Evolutionary conservation across 35 echinoderm and acorn worm genomes (phyloP).

Genomic region (Eucidaris tribuloides): DNA sequence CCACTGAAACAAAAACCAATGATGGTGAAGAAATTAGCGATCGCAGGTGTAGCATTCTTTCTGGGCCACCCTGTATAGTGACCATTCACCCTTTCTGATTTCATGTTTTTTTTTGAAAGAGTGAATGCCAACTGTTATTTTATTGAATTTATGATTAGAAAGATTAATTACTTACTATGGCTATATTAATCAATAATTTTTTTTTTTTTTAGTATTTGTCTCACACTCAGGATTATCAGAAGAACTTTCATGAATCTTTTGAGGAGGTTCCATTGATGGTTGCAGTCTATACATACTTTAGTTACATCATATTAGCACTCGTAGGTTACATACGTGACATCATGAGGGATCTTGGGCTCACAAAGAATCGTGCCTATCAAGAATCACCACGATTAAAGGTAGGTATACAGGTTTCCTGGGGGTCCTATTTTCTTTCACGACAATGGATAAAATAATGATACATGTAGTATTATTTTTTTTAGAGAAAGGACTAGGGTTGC

Average conservation of each 20-base stretch:
- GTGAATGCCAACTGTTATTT: too few relatives aligned
- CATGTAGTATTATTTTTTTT: too few relatives aligned
- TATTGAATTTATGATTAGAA: not conserved
- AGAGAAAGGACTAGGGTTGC: not conserved
- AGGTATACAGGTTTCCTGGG: not conserved
- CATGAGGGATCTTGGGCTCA: conserved; percentile 33
- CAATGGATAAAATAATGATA: not conserved
- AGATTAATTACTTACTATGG: not conserved
- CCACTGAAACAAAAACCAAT: too few relatives aligned
- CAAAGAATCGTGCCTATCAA: conserved; percentile 12
- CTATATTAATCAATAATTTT: not conserved
- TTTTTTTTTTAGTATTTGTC: not conserved
- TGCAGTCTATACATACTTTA: conserved; percentile 59
- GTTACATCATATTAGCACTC: conserved; percentile 48
- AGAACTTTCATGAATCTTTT: conserved; percentile 52
- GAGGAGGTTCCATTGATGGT: conserved; percentile 39
- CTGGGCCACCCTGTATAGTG: too few relatives aligned
- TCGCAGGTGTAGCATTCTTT: too few relatives aligned
- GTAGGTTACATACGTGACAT: conserved; percentile 63
- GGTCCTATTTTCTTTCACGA: not conserved
- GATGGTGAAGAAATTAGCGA: too few relatives aligned
- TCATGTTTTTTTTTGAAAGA: not conserved
- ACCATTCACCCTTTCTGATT: not conserved
- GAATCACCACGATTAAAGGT: conserved; percentile 55
- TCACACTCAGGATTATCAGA: not conserved